These are phyloP conservation scores for Phoeniculus purpureus DNA, from an alignment of 2,797 vertebrate genomes.

Conservation along the genomic window DNA sequence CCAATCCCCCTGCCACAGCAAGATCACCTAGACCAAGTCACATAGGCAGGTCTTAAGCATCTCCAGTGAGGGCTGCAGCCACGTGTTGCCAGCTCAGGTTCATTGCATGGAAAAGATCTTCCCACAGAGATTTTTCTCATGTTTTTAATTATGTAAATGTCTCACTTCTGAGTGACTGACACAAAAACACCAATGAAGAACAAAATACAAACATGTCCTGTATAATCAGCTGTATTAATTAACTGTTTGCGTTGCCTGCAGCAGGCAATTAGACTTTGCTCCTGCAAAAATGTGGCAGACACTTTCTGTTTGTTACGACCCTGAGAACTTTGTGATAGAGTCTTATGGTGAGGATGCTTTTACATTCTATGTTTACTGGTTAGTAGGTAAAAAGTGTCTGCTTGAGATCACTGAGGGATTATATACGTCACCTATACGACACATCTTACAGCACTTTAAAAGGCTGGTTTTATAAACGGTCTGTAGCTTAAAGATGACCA, in stretches of 20 bases:
- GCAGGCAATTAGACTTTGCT: slow-evolving; percentile 3
- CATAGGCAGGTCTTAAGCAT: too few relatives aligned
- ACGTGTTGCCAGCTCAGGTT: not conserved
- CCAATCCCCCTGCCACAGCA: too few relatives aligned
- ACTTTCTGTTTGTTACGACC: slow-evolving; percentile 31
- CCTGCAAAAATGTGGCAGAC: not conserved
- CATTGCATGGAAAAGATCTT: not conserved
- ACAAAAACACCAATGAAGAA: not conserved
- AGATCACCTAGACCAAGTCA: too few relatives aligned
- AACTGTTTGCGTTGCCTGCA: slow-evolving; percentile 5
- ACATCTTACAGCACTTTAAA: not conserved
- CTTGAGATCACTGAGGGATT: not conserved
- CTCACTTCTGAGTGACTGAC: not conserved
- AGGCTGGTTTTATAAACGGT: not conserved
- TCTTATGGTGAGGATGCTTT: not conserved
- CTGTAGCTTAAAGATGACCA: not conserved
- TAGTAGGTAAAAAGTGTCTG: slow-evolving; percentile 22
- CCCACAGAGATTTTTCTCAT: not conserved
- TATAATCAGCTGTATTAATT: slow-evolving; percentile 2
- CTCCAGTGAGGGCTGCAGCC: too few relatives aligned
- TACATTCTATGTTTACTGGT: slow-evolving; percentile 8
- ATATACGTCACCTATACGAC: not conserved
- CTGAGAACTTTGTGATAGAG: slow-evolving; percentile 8
- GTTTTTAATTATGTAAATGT: not conserved
- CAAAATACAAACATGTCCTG: not conserved